A percentile compares a stretch with the other conserved stretches of the same genome.
These are phyloP conservation scores for Nerophis ophidion DNA, from an alignment of 2,113 vertebrate genomes.

Conservation along the genomic window DNA sequence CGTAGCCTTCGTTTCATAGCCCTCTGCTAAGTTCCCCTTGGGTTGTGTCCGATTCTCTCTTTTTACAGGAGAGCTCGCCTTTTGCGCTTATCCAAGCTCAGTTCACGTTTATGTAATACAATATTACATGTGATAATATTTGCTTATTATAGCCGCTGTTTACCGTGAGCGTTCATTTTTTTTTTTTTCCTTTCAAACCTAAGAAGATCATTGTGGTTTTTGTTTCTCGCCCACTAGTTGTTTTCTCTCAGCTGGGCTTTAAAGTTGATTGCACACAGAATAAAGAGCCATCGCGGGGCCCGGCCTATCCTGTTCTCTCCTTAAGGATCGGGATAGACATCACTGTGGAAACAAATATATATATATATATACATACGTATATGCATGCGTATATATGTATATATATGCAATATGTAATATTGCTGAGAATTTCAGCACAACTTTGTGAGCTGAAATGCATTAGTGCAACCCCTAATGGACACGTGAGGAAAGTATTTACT, in stretches of 20 bases:
- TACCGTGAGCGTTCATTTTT: conserved; percentile 65
- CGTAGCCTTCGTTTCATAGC: conserved; percentile 52
- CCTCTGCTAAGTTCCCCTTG: conserved; percentile 66
- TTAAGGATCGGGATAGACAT: conserved; percentile 62
- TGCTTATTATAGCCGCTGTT: conserved; percentile 66
- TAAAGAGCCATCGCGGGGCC: conserved; percentile 60
- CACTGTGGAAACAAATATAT: conserved; percentile 59
- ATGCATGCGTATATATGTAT: conserved; percentile 6
- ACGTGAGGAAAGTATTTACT: conserved; percentile 34
- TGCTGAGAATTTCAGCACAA: conserved; percentile 40
- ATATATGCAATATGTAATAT: conserved; percentile 18
- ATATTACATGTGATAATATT: conserved; percentile 64
- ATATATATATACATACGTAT: conserved; percentile 5
- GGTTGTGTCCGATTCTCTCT: conserved; percentile 67
- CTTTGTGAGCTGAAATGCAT: conserved; percentile 49
- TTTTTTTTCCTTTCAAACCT: conserved; percentile 29
- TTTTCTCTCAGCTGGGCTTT: conserved; percentile 44
- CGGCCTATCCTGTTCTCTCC: conserved; percentile 56
- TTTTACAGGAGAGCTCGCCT: conserved; percentile 64
- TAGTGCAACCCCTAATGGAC: conserved; percentile 63
- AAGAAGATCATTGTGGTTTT: conserved; percentile 46
- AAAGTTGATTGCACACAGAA: conserved; percentile 61
- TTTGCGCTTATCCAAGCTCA: conserved; percentile 57
- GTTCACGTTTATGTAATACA: conserved; percentile 67
- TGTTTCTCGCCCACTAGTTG: conserved; percentile 29